Percentiles rank a stretch among this genome's conserved stretches.
Evolutionary conservation across 2,888 invertebrate genomes (phyloP).

Genomic region (Drosophila parthenogenetica): DNA sequence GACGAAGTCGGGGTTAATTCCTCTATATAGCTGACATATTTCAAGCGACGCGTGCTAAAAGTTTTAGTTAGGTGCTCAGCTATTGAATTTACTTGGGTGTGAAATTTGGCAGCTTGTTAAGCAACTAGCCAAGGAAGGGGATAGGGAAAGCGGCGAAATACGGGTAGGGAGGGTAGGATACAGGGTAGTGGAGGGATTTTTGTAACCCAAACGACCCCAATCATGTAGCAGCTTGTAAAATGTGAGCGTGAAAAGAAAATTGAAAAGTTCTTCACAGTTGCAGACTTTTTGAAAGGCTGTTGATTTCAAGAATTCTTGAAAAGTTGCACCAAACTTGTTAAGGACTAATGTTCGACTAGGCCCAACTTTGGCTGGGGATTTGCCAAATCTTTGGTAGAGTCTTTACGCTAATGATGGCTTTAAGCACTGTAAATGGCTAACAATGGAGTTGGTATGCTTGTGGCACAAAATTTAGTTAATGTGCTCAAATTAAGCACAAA

Average conservation of each 20-base stretch:
- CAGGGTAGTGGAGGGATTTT: background rate
- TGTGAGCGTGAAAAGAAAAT: constrained; percentile 72
- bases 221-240: constrained; percentile 78
- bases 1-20: background rate
- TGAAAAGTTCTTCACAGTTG: constrained; percentile 63
- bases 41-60: constrained; percentile 52
- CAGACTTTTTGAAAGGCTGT: constrained; percentile 63
- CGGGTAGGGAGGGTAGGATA: no score
- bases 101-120: constrained; percentile 78
- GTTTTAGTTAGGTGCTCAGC: constrained; percentile 66
- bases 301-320: constrained; percentile 62
- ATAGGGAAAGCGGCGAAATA: no score
- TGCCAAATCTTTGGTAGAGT: background rate
- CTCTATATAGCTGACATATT: constrained; percentile 43
- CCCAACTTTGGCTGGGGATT: constrained; percentile 8
- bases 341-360: constrained; percentile 24
- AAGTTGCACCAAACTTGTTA: constrained; percentile 52
- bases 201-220: constrained; percentile 63
- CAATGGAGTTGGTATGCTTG: constrained; percentile 6
- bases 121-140: constrained; percentile 15
- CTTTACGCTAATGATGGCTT: constrained; percentile 10
- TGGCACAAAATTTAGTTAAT: background rate
- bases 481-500: background rate
- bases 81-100: constrained; percentile 62
- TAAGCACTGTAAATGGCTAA: background rate